Percentiles rank a stretch among this genome's conserved stretches.
phyloP scores from a whole-genome alignment of 2,797 vertebrate genomes.

The Clarias fuscus region DNA sequence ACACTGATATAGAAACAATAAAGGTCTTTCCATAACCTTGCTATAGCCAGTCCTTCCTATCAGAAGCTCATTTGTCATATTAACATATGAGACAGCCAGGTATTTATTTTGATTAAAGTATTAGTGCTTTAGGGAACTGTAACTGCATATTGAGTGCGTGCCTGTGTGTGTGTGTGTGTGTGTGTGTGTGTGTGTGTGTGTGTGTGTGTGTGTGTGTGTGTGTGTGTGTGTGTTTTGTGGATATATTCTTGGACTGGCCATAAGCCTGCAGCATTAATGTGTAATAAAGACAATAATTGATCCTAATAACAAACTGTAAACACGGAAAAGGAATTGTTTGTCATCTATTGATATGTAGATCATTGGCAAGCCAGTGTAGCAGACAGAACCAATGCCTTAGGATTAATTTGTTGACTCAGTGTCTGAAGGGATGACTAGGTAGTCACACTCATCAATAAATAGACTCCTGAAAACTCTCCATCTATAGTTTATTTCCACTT shows the following conservation, averaged over 20 bases:
- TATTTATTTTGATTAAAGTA: not conserved
- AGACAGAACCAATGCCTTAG: not conserved
- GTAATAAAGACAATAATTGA: not conserved
- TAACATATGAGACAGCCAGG: not conserved
- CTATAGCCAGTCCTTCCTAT: conserved; percentile 6
- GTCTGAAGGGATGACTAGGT: not conserved
- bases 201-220: not conserved
- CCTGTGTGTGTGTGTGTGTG: not conserved
- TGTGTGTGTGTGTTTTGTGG: not conserved
- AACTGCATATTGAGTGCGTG: not conserved
- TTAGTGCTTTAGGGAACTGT: not conserved
- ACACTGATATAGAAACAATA: not conserved
- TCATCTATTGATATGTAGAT: not conserved
- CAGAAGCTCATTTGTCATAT: not conserved
- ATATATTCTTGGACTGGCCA: not conserved
- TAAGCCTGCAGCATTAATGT: not conserved
- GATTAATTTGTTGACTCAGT: not conserved
- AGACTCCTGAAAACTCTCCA: not conserved
- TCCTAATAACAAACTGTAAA: not conserved
- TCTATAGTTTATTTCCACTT: not conserved
- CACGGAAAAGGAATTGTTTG: not conserved
- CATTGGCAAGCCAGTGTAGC: not conserved
- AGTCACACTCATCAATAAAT: not conserved
- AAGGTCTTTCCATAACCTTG: not conserved
- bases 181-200: not conserved